Base-by-base conservation (phyloP, 2,797 vertebrate genomes). In the Megaceryle alcyon region DNA sequence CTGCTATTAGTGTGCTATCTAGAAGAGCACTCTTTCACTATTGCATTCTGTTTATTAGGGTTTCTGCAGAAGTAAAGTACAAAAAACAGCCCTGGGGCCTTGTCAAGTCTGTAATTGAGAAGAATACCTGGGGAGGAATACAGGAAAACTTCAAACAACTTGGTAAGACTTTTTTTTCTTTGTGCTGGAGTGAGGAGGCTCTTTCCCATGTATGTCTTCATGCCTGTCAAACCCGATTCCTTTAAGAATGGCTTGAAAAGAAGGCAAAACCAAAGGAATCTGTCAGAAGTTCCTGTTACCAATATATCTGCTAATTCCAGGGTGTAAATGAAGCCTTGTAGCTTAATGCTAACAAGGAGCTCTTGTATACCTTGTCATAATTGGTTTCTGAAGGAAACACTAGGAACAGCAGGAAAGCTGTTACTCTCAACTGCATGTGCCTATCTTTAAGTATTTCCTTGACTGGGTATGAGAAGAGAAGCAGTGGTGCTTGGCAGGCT, bases 1-100 rank as follows among this genome's bases (percentile, higher is more conserved):
- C 35, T 75, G 53, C 39, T 87, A 25, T 85, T 46, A 7, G 25
- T 54, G 10, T 71, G 49, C n/a, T 15, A 22, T 57, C 75, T 64
- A 64, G 21, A 53, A 61, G 60, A 87, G 48, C 28, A 10, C 49
- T 93, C 76, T 77, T 70, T 94, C 84, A 90, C 80, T 85, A 57
- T 68, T 94, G 29, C 39, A 6, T 85, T 97, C 88, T 95, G 25
- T 72, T 97, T 76, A 41, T 93, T 97, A 99, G 99, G 97, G 98
- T 99, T 89, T 99, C 98, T 70, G 98, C 99, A 15, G 99, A 99
- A 92, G 98, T 99, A 84, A 99, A 99, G 84, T 99, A 99, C 91
- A 99, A 98, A 96, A 99, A 99, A 97, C 99, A 99, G 86, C 99
- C 99, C 1, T 99, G 99, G 99, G 98, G 99, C 48, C 97, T 99